A percentile compares a stretch with the other conserved stretches of the same genome.
Evolutionary conservation across 1,140 invertebrate genomes (phyloP).

Genomic region (Drosophila simulans): DNA sequence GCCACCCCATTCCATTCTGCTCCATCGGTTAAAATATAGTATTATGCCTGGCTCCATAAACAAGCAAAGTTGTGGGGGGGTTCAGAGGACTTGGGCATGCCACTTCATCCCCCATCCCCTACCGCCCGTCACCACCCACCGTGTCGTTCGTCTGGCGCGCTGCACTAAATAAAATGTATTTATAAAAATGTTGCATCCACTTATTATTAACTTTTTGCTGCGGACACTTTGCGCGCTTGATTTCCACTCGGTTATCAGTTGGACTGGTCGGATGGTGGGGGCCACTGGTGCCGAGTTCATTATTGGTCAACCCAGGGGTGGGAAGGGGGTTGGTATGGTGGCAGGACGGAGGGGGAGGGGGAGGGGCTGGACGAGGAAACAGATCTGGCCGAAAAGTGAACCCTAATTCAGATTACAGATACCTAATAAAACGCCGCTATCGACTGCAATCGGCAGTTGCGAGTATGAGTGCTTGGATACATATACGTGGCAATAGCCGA

Average conservation of each 20-base stretch:
- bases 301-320: not conserved
- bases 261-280: not conserved
- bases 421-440: conserved; percentile 25
- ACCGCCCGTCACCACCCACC: no score
- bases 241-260: conserved; percentile 1
- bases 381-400: conserved; percentile 6
- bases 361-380: not conserved
- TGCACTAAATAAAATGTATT: conserved; percentile 51
- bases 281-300: conserved; percentile 4
- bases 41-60: conserved; percentile 19
- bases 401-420: conserved; percentile 30
- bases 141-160: not conserved
- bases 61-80: conserved; percentile 3
- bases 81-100: not conserved
- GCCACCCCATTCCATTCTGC: not conserved
- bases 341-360: no score
- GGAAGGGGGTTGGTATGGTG: not conserved
- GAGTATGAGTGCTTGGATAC: not conserved
- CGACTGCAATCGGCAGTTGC: not conserved
- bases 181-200: conserved; percentile 27
- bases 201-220: conserved; percentile 16
- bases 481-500: not conserved
- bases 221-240: conserved; percentile 1
- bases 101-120: not conserved
- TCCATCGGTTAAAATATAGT: conserved; percentile 43